Base-by-base conservation (phyloP, 2,888 invertebrate species). In the Metallyticus violacea region DNA sequence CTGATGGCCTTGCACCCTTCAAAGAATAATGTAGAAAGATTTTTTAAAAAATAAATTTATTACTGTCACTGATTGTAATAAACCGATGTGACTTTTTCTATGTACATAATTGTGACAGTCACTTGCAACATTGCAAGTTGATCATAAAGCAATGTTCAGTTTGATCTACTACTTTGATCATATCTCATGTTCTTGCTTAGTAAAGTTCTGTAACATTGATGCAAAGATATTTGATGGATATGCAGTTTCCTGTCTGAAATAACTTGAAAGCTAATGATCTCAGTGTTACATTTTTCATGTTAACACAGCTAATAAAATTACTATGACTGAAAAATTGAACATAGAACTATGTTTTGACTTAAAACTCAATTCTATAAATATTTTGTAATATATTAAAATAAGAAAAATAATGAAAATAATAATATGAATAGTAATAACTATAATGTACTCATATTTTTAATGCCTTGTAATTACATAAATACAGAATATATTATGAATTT, bases 1-100 rank as follows among this genome's bases (percentile, higher is more conserved):
- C 80, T 84, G 79, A 87, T 77, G 87, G 87, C 87, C 87, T 87
- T 87, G 87, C 87, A 87, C 86, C 83, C 83, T 83, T 83, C 27
- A 25, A 62, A 83, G 83, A 26, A 76, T 27, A 77, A 25, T 77
- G 83, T 83, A 83, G 83, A 9, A 77, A 28, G 40, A 15, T 62
- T 62, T 62, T 62, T 62, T 62, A 15, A 62, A 62, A 62, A 62
- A 62, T 62, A 62, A 62, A 62, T 62, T 62, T 62, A 62, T 62
- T 62, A 62, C 40, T 15, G 40, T 62, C 40, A 62, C 40, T 62
- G 15, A 62, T 62, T 22, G 4, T 62, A 62, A 62, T 62, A 62
- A 62, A 62, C 6, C 9, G 2, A 62, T 15, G 40, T 62, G 40
- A 62, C 40, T 62, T 62, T 62, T 40, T 62, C n/a, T n/a, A n/a